Base-by-base conservation (phyloP, 2,797 vertebrate genomes). In the Acanthis flammea region DNA sequence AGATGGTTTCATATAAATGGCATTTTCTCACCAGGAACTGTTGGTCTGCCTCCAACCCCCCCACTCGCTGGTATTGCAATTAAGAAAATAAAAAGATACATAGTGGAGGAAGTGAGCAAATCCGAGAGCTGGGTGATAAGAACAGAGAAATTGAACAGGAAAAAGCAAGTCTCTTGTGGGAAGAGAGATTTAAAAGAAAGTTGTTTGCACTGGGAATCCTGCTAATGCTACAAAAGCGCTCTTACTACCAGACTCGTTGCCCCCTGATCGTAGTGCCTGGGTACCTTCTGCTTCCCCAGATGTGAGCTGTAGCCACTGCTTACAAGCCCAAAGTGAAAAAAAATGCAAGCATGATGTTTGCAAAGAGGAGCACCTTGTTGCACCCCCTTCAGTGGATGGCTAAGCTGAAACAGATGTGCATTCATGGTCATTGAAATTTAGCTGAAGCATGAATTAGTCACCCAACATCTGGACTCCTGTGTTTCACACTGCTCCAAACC, bases 381-480 rank as follows among this genome's bases (percentile, higher is more conserved):
- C 72, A 88, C 75, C 28, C 75, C 24, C 25, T 54, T 80, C 83
- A 70, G 61, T 4, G 2, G 79, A 47, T 9, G 65, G 82, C 62
- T 75, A 21, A 83, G 27, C 17, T 83, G 73, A 95, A 95, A 75
- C 93, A 96, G 90, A 94, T 88, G 85, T 75, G 73, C 1, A 2
- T 66, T 95, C 58, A 35, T 10, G 62, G 62, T 68, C 82, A 86
- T 0, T 91, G 82, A 80, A 83, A 71, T 62, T 66, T 16, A 92
- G 70, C 54, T 7, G 18, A 80, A 81, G 48, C 79, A 68, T 22
- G 47, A 96, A 65, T 92, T 81, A 90, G 66, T 86, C 74, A 92
- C 84, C 75, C 66, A 87, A 45, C 85, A 85, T 79, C 72, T 81
- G 85, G 14, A 91, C 41, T 66, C 21, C 62, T 8, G 42, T 66